phyloP scores from a whole-genome alignment of 2,797 vertebrate species.

The Sebastes goodei region DNA sequence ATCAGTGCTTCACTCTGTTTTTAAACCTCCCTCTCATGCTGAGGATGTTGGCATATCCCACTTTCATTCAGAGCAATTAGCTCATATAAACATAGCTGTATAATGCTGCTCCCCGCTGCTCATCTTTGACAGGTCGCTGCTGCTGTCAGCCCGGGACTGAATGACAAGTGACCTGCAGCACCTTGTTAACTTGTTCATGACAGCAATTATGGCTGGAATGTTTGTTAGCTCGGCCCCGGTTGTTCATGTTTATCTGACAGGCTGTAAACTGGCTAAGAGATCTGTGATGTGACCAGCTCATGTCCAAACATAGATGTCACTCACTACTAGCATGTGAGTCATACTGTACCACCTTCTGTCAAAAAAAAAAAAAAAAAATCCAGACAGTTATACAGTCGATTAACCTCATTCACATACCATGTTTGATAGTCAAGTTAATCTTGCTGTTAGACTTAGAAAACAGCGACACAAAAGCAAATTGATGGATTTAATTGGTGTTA shows the following conservation, averaged over 20 bases:
- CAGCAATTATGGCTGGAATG: neutral
- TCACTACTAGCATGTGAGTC: neutral
- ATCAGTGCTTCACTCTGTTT: neutral
- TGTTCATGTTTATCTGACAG: neutral
- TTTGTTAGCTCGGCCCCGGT: neutral
- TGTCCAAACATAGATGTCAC: neutral
- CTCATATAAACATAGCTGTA: neutral
- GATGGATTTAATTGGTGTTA: neutral
- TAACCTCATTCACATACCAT: neutral
- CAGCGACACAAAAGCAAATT: neutral
- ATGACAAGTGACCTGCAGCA: slow-evolving; percentile 13
- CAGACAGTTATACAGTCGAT: neutral
- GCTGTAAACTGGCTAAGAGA: neutral
- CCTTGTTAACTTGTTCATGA: neutral
- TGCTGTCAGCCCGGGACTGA: neutral
- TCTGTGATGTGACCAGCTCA: neutral
- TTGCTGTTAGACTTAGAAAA: neutral
- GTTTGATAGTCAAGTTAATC: neutral
- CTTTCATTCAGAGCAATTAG: neutral
- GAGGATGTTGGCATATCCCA: neutral
- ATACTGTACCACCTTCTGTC: neutral
- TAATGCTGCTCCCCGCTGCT: slow-evolving; percentile 12
- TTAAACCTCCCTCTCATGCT: neutral
- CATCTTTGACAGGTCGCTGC: slow-evolving; percentile 5
- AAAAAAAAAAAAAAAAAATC: neutral